Percentiles rank a stretch among this genome's conserved stretches.
phyloP scores from a whole-genome alignment of 1,140 invertebrate genomes.

The Gonatopus flavifemur region DNA sequence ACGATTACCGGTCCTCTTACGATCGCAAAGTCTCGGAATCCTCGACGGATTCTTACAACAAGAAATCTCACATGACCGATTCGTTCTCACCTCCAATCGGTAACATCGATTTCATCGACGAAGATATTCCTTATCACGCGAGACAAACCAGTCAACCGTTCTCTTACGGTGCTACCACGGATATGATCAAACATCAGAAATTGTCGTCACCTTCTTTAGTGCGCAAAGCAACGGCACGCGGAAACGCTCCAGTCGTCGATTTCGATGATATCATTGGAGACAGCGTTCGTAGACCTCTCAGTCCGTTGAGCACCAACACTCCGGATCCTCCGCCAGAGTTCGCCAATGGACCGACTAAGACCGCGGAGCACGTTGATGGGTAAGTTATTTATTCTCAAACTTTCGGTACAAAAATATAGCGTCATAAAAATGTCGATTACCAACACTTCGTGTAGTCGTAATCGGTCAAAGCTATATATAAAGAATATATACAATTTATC shows the following conservation, averaged over 20 bases:
- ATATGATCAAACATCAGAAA: constrained; percentile 63
- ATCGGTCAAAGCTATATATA: too few species aligned
- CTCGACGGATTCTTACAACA: constrained; percentile 30
- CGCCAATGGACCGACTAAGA: constrained; percentile 38
- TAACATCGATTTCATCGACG: constrained; percentile 56
- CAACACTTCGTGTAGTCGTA: too few species aligned
- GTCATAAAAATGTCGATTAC: too few species aligned
- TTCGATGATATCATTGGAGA: constrained; percentile 57
- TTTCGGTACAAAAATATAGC: too few species aligned
- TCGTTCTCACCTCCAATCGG: constrained; percentile 50
- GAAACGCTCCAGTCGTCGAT: constrained; percentile 54
- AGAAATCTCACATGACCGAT: constrained; percentile 31
- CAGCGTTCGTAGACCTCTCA: constrained; percentile 34
- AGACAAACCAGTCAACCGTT: constrained; percentile 78
- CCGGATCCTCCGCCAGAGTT: constrained; percentile 49
- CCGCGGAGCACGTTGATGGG: constrained; percentile 43
- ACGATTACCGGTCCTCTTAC: constrained; percentile 38
- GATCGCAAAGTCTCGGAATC: constrained; percentile 35
- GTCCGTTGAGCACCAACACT: constrained; percentile 33
- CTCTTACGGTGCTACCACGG: constrained; percentile 70
- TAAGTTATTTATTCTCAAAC: too few species aligned
- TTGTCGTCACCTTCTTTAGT: constrained; percentile 76
- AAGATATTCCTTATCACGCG: constrained; percentile 80
- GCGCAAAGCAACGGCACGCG: constrained; percentile 64
- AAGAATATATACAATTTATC: too few species aligned